phyloP scores from a whole-genome alignment of 2,888 invertebrate genomes.

The Mythimna albipuncta region DNA sequence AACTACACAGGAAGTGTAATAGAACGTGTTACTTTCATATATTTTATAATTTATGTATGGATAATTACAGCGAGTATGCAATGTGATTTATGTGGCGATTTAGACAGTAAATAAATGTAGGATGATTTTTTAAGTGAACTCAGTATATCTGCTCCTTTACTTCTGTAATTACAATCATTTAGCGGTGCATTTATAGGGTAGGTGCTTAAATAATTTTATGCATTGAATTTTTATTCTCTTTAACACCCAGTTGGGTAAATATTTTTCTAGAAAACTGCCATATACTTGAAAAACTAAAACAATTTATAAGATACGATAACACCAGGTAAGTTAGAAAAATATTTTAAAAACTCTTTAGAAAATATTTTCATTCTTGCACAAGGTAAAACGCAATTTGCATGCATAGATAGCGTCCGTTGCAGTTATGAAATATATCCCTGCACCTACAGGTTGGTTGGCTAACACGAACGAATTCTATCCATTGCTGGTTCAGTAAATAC shows the following conservation, averaged over 20 bases:
- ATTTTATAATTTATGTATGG: too few species aligned
- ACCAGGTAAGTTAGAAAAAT: slow-evolving; percentile 41
- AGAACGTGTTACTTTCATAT: too few species aligned
- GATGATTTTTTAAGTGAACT: too few species aligned
- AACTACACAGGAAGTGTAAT: too few species aligned
- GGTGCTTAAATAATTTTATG: neutral
- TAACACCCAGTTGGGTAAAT: neutral
- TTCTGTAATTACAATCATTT: neutral
- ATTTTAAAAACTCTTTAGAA: slow-evolving; percentile 44
- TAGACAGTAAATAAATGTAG: too few species aligned
- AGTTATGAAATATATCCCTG: slow-evolving; percentile 63
- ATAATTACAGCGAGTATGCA: neutral
- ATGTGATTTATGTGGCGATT: neutral
- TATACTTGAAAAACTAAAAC: slow-evolving; percentile 18
- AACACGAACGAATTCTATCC: slow-evolving; percentile 26
- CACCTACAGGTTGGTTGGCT: slow-evolving; percentile 28
- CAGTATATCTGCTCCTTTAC: too few species aligned
- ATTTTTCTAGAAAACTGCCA: slow-evolving; percentile 2
- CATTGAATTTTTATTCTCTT: neutral
- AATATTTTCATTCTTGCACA: slow-evolving; percentile 53
- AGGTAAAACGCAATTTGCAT: slow-evolving; percentile 66
- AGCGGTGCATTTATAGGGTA: neutral
- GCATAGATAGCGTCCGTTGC: slow-evolving; percentile 66
- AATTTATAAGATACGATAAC: slow-evolving; percentile 42
- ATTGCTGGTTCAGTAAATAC: slow-evolving; percentile 37